These are phyloP conservation scores for Pimephales promelas DNA, from an alignment of 2,113 vertebrate genomes.

Conservation along the genomic window DNA sequence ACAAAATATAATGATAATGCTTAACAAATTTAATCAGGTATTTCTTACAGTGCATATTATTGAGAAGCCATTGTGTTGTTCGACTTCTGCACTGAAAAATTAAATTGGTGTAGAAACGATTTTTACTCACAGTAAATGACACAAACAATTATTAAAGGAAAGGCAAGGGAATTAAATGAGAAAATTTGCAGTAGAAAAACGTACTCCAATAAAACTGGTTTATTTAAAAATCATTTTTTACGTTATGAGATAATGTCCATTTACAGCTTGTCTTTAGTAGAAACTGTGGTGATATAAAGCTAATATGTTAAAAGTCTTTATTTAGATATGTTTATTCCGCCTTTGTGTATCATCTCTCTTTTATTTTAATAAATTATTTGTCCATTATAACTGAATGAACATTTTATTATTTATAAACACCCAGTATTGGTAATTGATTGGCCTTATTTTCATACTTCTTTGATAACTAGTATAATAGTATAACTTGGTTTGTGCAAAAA, in stretches of 20 bases:
- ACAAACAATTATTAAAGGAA: no score
- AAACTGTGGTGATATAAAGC: not conserved
- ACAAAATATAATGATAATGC: not conserved
- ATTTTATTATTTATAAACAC: not conserved
- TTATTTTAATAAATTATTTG: constrained; percentile 15
- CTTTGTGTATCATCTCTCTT: not conserved
- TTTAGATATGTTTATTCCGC: not conserved
- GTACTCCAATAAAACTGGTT: no score
- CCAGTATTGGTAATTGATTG: not conserved
- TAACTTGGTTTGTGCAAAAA: no score
- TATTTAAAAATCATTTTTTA: no score
- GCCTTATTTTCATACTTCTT: not conserved
- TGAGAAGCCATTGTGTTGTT: not conserved
- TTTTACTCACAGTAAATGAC: no score
- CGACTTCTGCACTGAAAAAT: not conserved
- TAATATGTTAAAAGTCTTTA: not conserved
- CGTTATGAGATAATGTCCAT: no score
- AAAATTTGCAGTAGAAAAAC: no score
- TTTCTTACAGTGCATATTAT: not conserved
- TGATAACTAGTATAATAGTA: not conserved
- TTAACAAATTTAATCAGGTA: not conserved
- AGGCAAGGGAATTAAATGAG: no score
- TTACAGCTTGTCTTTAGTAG: not conserved
- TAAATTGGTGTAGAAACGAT: no score
- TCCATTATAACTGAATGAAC: not conserved